phyloP scores from a whole-genome alignment of 2,797 vertebrate species.

The Sciurus carolinensis region DNA sequence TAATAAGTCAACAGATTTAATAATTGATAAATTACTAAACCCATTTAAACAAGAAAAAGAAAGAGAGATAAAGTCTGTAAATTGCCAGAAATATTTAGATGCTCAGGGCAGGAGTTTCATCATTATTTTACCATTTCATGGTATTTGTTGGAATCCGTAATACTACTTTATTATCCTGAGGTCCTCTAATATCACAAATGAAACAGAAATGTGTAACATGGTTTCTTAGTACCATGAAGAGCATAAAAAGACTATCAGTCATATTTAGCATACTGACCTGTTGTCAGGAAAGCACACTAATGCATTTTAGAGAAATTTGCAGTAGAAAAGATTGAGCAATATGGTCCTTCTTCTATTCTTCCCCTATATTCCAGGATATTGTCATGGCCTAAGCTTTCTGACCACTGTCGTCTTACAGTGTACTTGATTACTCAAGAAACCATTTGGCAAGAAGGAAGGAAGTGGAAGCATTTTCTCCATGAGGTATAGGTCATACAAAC shows the following conservation, averaged over 20 bases:
- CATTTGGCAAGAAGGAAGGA: not conserved
- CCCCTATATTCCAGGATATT: not conserved
- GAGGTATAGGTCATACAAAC: not conserved
- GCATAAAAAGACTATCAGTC: not conserved
- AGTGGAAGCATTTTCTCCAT: constrained; percentile 24
- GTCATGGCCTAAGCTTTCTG: constrained; percentile 30
- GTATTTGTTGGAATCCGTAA: not conserved
- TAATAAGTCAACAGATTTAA: not conserved
- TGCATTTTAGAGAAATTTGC: constrained; percentile 26
- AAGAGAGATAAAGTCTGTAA: not conserved
- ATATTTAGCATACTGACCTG: not conserved
- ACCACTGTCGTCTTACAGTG: constrained; percentile 18
- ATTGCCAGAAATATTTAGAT: not conserved
- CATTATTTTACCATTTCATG: not conserved
- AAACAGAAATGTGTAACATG: not conserved
- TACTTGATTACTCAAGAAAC: not conserved
- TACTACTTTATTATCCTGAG: not conserved
- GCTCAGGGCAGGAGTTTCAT: not conserved
- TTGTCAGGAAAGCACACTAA: constrained; percentile 37
- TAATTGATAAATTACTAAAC: not conserved
- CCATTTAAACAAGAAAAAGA: not conserved
- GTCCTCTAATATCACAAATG: not conserved
- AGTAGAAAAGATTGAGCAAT: not conserved
- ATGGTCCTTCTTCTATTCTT: constrained; percentile 15
- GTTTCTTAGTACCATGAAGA: not conserved